Percentiles rank a stretch among this genome's conserved stretches.
Evolutionary conservation across 2,797 vertebrate species (phyloP).

Genomic region (Gymnodraco acuticeps): DNA sequence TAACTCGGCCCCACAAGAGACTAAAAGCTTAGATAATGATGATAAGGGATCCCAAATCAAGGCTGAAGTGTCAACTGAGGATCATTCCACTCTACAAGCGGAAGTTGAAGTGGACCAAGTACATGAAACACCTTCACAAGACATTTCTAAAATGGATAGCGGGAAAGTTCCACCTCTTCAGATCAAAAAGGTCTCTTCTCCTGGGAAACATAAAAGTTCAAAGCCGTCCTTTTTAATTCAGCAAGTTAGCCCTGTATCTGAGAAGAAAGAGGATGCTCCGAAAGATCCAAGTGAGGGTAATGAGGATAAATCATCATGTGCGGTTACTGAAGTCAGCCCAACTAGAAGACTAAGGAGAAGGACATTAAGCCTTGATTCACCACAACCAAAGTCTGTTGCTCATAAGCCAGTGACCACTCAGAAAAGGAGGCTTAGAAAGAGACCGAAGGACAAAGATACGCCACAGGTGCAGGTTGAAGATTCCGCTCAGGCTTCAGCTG

Average conservation of each 20-base stretch:
- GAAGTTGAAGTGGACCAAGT: slow-evolving; percentile 68
- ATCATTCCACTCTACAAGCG: slow-evolving; percentile 58
- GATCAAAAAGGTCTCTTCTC: slow-evolving; percentile 86
- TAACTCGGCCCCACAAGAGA: slow-evolving; percentile 37
- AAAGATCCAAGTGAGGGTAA: slow-evolving; percentile 63
- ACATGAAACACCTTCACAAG: slow-evolving; percentile 65
- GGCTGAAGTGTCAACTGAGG: slow-evolving; percentile 26
- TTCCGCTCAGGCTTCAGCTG: slow-evolving; percentile 59
- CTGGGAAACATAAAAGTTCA: slow-evolving; percentile 82
- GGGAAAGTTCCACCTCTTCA: slow-evolving; percentile 84
- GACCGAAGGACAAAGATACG: slow-evolving; percentile 46
- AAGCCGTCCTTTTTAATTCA: slow-evolving; percentile 86
- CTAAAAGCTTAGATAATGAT: slow-evolving; percentile 32
- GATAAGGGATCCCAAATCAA: slow-evolving; percentile 55
- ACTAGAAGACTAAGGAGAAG: slow-evolving; percentile 73
- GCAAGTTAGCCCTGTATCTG: slow-evolving; percentile 72
- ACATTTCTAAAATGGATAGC: slow-evolving; percentile 61
- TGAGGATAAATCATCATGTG: slow-evolving; percentile 55
- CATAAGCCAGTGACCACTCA: slow-evolving; percentile 66
- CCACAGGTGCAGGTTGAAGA: slow-evolving; percentile 52
- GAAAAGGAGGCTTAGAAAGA: slow-evolving; percentile 71
- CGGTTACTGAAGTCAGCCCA: slow-evolving; percentile 55
- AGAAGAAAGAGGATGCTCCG: slow-evolving; percentile 68
- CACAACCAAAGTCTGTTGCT: slow-evolving; percentile 64
- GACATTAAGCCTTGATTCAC: slow-evolving; percentile 60